A percentile compares a stretch with the other conserved stretches of the same genome.
Evolutionary conservation across 2,113 vertebrate genomes (phyloP).

Genomic region (Microcebus griseorufus): DNA sequence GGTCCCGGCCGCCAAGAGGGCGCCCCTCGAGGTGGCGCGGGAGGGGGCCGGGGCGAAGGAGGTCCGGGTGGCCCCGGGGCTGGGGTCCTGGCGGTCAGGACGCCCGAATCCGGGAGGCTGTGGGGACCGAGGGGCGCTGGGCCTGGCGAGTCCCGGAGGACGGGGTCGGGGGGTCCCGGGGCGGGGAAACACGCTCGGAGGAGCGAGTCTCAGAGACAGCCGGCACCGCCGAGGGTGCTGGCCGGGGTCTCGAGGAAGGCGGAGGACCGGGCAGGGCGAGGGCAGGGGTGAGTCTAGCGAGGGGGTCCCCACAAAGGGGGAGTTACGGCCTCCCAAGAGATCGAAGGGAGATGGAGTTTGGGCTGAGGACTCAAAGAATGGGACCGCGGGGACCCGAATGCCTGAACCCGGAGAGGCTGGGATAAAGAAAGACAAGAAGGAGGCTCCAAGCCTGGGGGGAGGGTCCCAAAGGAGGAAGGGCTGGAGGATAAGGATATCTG

Average conservation of each 20-base stretch:
- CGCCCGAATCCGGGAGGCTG: neutral
- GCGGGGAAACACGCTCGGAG: neutral
- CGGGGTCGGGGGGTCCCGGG: conserved; percentile 17
- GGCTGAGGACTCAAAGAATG: neutral
- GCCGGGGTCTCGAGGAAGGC: neutral
- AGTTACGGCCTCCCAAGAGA: neutral
- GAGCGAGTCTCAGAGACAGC: neutral
- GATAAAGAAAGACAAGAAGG: neutral
- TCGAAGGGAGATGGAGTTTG: neutral
- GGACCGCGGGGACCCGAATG: neutral
- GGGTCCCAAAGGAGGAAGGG: conserved; percentile 38
- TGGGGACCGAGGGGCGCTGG: neutral
- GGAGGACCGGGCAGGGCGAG: neutral
- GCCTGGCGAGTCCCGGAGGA: conserved; percentile 35
- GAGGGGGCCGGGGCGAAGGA: neutral
- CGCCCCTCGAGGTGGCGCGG: neutral
- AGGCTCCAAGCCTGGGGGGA: neutral
- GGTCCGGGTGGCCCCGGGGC: neutral
- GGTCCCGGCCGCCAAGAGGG: neutral
- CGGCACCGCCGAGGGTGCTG: neutral
- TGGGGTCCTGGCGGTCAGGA: neutral
- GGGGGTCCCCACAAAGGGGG: conserved; percentile 12
- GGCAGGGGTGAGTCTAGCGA: neutral
- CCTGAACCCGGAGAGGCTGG: neutral
- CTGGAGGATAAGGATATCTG: neutral